Base-by-base conservation (phyloP, 2,113 vertebrate genomes). In the Pterocles burchelli region DNA sequence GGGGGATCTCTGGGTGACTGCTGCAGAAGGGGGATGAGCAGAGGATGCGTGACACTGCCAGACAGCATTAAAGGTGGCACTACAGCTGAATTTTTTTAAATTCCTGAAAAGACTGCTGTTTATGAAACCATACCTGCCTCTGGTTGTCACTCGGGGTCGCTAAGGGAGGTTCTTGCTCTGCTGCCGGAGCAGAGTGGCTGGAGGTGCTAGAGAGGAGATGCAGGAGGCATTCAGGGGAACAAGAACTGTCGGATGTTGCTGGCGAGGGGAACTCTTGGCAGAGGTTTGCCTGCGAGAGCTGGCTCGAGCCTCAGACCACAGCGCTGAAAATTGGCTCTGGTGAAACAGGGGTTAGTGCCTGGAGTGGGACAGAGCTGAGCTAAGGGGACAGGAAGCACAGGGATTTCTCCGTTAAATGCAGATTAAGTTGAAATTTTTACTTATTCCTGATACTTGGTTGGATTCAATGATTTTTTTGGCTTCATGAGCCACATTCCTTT, bases 141-240 rank as follows among this genome's bases (percentile, higher is more conserved):
- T 31, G 58, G n/a, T 45, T 48, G 34, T 68, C 74, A n/a, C 16
- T 68, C 9, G 20, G 29, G 29, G 34, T 76, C 0, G 0, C 43
- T 36, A n/a, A 77, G 78, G 52, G 34, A 54, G 45, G 36, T 78
- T 71, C 22, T 80, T 61, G 51, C 58, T 6, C 17, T 73, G 2
- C n/a, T 74, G 31, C 49, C 65, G 28, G 41, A 19, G 24, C 29
- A 33, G 58, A n/a, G 10, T 80, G 59, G 55, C 54, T 80, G 78
- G 34, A 51, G 2, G 2, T 28, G 49, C 65, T 68, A 55, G n/a
- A 62, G 61, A 65, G 76, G 41, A 62, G 51, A 10, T 34, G 13
- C 36, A 38, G 22, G 46, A 43, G n/a, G 70, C 43, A n/a, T 52
- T 63, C 62, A 62, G 54, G 48, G 57, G 63, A 66, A 88, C 13